Evolutionary conservation across 2,113 vertebrate genomes (phyloP).

Genomic region (Brienomyrus longianalis): DNA sequence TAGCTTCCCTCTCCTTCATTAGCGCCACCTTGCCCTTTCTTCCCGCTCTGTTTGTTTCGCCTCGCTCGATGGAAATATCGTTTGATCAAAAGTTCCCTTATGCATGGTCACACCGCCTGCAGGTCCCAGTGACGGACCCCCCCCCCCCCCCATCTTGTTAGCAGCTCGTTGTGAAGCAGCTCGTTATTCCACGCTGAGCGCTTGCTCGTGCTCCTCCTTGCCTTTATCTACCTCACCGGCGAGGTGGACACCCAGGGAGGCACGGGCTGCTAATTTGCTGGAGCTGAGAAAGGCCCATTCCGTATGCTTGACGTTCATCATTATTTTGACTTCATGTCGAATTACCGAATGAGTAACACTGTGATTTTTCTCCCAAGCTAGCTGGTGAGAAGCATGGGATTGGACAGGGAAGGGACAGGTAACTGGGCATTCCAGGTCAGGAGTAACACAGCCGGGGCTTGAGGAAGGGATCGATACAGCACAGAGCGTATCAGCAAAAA

Average conservation of each 20-base stretch:
- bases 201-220: not conserved
- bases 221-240: not conserved
- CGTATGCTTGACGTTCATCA: not conserved
- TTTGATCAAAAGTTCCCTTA: not conserved
- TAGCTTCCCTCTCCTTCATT: not conserved
- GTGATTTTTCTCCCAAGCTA: not conserved
- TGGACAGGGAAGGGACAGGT: not conserved
- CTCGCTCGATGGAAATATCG: not conserved
- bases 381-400: not conserved
- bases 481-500: not conserved
- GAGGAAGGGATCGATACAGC: not conserved
- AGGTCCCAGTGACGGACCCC: not conserved
- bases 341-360: not conserved
- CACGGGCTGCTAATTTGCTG: not conserved
- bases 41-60: not conserved
- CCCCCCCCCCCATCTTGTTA: not conserved
- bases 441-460: not conserved
- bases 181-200: not conserved
- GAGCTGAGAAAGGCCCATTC: not conserved
- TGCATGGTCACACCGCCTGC: not conserved
- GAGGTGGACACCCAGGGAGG: not conserved
- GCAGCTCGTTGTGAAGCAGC: not conserved
- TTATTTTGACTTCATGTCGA: not conserved
- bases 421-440: not conserved
- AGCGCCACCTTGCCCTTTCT: not conserved